Evolutionary conservation across 2,888 invertebrate species (phyloP).

Genomic region (Spodoptera exigua): DNA sequence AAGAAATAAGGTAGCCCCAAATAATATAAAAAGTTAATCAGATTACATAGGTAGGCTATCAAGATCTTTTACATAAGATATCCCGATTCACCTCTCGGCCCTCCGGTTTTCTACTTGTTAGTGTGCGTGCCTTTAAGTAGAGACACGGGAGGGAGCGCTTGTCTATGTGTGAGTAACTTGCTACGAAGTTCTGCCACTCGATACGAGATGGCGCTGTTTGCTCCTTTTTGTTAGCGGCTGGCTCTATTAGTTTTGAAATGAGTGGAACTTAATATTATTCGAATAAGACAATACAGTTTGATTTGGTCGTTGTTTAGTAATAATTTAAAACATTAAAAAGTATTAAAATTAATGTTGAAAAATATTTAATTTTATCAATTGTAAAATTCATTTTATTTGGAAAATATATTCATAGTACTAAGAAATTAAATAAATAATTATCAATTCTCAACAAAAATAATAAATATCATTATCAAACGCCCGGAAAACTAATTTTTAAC

Average conservation of each 20-base stretch:
- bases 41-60: constrained; percentile 45
- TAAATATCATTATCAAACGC: constrained; percentile 15
- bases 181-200: constrained; percentile 77
- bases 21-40: constrained; percentile 37
- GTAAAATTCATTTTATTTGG: no score
- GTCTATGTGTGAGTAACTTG: constrained; percentile 49
- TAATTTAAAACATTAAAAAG: neutral
- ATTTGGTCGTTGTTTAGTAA: neutral
- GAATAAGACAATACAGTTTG: neutral
- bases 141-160: constrained; percentile 51
- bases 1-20: constrained; percentile 14
- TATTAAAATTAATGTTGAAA: neutral
- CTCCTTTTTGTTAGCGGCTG: neutral
- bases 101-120: constrained; percentile 47
- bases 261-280: no score
- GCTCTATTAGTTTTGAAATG: neutral
- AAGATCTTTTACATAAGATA: constrained; percentile 56
- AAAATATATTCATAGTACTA: no score
- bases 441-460: constrained; percentile 1
- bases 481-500: constrained; percentile 22
- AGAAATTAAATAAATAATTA: neutral
- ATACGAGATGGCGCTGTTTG: constrained; percentile 80
- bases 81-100: constrained; percentile 56
- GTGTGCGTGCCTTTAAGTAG: constrained; percentile 62
- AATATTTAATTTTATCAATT: neutral